Percentiles rank a stretch among this genome's conserved stretches.
These are phyloP conservation scores for Tetrao urogallus DNA, from an alignment of 2,113 vertebrate species.

Conservation along the genomic window DNA sequence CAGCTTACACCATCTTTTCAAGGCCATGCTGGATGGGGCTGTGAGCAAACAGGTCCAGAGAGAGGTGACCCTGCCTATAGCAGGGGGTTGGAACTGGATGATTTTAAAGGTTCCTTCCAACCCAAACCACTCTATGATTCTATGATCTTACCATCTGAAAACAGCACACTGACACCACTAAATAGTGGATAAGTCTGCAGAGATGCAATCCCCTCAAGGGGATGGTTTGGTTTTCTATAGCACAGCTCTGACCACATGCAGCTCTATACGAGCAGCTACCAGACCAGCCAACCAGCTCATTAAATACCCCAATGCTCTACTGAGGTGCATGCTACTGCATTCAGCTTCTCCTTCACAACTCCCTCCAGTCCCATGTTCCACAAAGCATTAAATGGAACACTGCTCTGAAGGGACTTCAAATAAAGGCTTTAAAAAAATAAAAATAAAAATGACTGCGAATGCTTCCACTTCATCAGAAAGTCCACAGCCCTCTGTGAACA, in stretches of 20 bases:
- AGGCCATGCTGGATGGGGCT: too few relatives aligned
- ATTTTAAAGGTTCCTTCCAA: too few relatives aligned
- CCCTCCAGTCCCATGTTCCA: not conserved
- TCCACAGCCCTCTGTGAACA: conserved; percentile 7
- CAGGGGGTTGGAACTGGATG: too few relatives aligned
- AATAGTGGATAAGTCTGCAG: not conserved
- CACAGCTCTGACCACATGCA: too few relatives aligned
- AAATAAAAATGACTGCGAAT: not conserved
- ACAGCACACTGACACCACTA: not conserved
- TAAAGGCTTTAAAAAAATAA: not conserved
- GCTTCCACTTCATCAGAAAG: conserved; percentile 10
- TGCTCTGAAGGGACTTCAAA: conserved; percentile 3
- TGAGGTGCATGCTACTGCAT: not conserved
- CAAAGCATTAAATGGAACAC: not conserved
- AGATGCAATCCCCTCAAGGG: not conserved
- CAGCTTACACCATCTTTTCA: not conserved
- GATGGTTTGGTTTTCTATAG: not conserved
- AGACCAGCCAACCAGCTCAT: not conserved
- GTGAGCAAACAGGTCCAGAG: too few relatives aligned
- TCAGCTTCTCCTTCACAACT: not conserved
- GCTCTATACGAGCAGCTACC: not conserved
- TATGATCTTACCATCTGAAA: not conserved
- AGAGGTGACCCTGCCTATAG: too few relatives aligned
- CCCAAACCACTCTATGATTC: too few relatives aligned
- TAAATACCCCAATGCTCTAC: rapidly evolving